phyloP scores from a whole-genome alignment of 2,888 invertebrate genomes.

The Hololepta plana region DNA sequence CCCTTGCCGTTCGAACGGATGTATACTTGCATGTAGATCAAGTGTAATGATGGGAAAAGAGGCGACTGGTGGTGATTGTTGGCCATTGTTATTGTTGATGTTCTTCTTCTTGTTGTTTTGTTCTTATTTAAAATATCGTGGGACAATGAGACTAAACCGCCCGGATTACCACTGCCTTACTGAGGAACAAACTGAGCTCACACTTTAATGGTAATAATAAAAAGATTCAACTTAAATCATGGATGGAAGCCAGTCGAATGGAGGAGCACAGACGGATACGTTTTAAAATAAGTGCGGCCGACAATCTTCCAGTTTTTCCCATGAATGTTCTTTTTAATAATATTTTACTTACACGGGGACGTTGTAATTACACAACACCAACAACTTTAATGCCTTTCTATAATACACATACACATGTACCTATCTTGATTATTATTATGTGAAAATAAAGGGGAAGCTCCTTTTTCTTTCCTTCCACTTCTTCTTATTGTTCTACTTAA shows the following conservation, averaged over 20 bases:
- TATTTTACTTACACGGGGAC: too few relatives aligned
- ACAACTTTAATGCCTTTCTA: too few relatives aligned
- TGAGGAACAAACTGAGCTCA: too few relatives aligned
- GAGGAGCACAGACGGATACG: constrained; percentile 12
- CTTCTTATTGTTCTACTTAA: too few relatives aligned
- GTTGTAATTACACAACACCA: too few relatives aligned
- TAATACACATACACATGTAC: too few relatives aligned
- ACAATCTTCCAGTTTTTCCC: constrained; percentile 7
- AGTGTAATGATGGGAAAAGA: constrained; percentile 29
- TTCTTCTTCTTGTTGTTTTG: neutral
- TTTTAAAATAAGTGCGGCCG: constrained; percentile 11
- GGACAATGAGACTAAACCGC: too few relatives aligned
- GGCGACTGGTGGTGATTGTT: constrained; percentile 20
- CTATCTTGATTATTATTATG: too few relatives aligned
- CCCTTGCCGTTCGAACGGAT: constrained; percentile 20
- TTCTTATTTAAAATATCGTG: constrained; percentile 16
- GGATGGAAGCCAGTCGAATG: constrained; percentile 16
- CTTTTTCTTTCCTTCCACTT: too few relatives aligned
- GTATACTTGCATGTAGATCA: constrained; percentile 31
- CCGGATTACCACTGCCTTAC: constrained; percentile 28
- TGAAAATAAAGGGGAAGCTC: too few relatives aligned
- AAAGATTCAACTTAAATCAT: constrained; percentile 24
- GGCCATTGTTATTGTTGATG: constrained; percentile 3
- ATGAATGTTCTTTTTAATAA: constrained; percentile 1
- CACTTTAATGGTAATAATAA: too few relatives aligned